Conservation (phyloP, 2,888 invertebrate species). For the Drosophila percnosoma region DNA sequence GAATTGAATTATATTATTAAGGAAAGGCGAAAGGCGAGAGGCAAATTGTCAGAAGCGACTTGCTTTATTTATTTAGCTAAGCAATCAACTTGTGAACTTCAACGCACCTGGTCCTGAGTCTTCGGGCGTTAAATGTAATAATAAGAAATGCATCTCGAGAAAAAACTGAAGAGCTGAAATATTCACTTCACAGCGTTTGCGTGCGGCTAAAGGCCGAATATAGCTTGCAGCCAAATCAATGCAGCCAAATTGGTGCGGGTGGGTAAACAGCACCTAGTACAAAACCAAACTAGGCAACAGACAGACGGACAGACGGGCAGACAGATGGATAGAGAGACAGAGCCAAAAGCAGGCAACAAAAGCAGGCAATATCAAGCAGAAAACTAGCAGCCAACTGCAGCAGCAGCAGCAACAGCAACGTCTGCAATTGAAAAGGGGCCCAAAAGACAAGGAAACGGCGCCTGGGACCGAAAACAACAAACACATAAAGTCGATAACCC, state of each 20-base stretch:
- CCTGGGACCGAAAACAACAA: constrained; percentile 69
- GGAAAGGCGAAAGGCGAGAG: not conserved
- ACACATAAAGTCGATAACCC: constrained; percentile 79
- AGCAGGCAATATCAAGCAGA: constrained; percentile 52
- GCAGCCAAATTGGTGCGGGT: constrained; percentile 17
- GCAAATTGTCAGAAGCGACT: not conserved
- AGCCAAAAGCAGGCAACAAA: constrained; percentile 25
- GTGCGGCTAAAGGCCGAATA: constrained; percentile 14
- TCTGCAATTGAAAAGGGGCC: constrained; percentile 72
- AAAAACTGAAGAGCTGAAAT: not conserved
- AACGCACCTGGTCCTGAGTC: constrained; percentile 4
- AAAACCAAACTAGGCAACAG: constrained; percentile 16
- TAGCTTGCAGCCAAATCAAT: constrained; percentile 33
- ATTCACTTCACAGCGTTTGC: constrained; percentile 15
- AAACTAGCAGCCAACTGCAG: constrained; percentile 33
- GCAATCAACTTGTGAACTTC: not conserved
- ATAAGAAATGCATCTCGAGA: not conserved
- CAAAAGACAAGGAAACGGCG: constrained; percentile 63
- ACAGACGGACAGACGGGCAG: not conserved
- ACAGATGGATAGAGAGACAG: constrained; percentile 1
- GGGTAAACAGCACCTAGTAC: constrained; percentile 28
- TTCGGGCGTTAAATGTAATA: constrained; percentile 11
- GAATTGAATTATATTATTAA: not conserved
- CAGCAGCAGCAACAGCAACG: constrained; percentile 21
- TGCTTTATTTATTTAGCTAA: constrained; percentile 2